Evolutionary conservation across 2,113 vertebrate genomes (phyloP).

Genomic region (Lichenostomus cassidix): DNA sequence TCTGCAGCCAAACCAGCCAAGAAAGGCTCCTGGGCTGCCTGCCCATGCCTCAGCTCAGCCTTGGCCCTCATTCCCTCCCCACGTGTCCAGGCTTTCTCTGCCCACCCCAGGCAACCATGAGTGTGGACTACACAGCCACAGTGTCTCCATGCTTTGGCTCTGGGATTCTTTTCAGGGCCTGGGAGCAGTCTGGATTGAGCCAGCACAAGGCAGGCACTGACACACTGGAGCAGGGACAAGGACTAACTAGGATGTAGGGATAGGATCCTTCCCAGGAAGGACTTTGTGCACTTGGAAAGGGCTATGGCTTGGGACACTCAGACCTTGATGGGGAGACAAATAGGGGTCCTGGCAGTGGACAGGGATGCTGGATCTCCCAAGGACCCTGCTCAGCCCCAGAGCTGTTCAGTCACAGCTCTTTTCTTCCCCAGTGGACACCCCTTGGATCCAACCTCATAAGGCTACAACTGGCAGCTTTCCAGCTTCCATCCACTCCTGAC

Average conservation of each 20-base stretch:
- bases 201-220: not conserved
- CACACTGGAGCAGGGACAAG: not conserved
- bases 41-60: not conserved
- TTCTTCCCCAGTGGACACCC: not conserved
- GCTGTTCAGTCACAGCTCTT: not conserved
- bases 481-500: not conserved
- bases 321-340: not conserved
- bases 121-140: not conserved
- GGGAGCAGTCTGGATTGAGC: not conserved
- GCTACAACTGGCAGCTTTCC: not conserved
- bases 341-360: not conserved
- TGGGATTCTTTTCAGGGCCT: not conserved
- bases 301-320: not conserved
- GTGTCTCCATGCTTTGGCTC: not conserved
- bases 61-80: fast-evolving
- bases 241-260: not conserved
- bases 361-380: not conserved
- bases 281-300: not conserved
- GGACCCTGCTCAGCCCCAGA: not conserved
- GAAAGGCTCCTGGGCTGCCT: not conserved
- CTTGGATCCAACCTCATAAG: not conserved
- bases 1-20: not conserved
- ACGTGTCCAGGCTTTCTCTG: not conserved
- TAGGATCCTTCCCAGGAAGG: not conserved
- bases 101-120: not conserved